Conservation (phyloP, 1,140 invertebrate genomes). For the Thaumatotibia leucotreta region DNA sequence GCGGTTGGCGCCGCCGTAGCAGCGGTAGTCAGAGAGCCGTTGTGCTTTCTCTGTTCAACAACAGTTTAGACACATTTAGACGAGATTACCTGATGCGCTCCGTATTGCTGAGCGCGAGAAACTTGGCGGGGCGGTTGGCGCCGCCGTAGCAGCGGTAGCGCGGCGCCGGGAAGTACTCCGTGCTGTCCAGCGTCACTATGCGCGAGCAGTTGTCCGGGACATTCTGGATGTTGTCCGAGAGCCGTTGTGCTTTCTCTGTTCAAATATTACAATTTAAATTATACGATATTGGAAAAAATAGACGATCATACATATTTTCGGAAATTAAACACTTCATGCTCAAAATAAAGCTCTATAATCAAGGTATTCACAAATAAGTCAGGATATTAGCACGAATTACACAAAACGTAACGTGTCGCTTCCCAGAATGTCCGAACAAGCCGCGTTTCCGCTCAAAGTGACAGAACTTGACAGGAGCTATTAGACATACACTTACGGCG, state of each 20-base stretch:
- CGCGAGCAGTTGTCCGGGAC: conserved; percentile 82
- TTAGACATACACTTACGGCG: no score
- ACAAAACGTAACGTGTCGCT: no score
- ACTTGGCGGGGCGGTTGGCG: conserved; percentile 61
- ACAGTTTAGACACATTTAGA: conserved; percentile 20
- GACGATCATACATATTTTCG: no score
- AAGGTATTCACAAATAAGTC: no score
- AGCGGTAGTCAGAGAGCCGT: no score
- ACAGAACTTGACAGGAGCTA: no score
- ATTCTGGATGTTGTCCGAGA: conserved; percentile 78
- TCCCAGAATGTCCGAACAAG: no score
- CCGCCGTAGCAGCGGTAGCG: conserved; percentile 83
- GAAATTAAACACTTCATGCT: no score
- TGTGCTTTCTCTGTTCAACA: conserved; percentile 1
- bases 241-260: conserved; percentile 77
- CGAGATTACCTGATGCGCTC: conserved; percentile 77
- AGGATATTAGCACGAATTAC: no score
- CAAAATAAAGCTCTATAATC: no score
- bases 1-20: no score
- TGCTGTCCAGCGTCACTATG: conserved; percentile 79
- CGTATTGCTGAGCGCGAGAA: conserved; percentile 80
- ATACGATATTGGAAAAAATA: background rate
- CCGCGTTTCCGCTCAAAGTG: no score
- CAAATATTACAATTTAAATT: background rate
- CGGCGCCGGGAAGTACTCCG: conserved; percentile 79